Conservation (phyloP, 37 sponge, comb jelly and placozoan species). For the Spongilla lacustris region DNA sequence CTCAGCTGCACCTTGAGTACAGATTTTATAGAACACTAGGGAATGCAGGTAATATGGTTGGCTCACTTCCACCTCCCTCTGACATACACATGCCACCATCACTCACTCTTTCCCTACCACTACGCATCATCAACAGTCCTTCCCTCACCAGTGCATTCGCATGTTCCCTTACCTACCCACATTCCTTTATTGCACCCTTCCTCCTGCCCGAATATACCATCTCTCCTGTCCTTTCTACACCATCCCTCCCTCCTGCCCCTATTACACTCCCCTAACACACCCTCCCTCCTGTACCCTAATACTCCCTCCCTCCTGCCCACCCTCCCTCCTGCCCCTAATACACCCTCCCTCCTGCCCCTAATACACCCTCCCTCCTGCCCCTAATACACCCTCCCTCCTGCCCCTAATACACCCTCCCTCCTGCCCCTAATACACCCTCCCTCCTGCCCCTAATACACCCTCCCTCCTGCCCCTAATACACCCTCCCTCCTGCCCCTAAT, state of each 20-base stretch:
- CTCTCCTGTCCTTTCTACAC: neutral
- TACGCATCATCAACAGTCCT: too few species aligned
- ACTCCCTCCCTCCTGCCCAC: neutral
- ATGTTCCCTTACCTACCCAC: neutral
- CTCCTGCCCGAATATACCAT: neutral
- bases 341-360: neutral
- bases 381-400: neutral
- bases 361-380: neutral
- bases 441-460: too few species aligned
- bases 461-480: too few species aligned
- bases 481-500: too few species aligned
- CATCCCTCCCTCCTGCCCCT: neutral
- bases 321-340: neutral
- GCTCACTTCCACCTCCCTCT: neutral
- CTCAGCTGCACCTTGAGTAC: slow-evolving; percentile 97
- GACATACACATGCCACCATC: neutral
- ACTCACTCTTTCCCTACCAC: too few species aligned
- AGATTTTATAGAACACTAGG: slow-evolving; percentile 96
- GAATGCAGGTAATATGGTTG: slow-evolving; percentile 53
- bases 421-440: neutral
- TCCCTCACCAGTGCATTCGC: too few species aligned
- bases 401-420: too few species aligned
- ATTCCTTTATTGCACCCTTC: neutral
- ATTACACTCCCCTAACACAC: too few species aligned
- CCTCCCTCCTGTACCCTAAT: neutral